Conservation (phyloP, 2,888 invertebrate species). For the Agrochola litura region DNA sequence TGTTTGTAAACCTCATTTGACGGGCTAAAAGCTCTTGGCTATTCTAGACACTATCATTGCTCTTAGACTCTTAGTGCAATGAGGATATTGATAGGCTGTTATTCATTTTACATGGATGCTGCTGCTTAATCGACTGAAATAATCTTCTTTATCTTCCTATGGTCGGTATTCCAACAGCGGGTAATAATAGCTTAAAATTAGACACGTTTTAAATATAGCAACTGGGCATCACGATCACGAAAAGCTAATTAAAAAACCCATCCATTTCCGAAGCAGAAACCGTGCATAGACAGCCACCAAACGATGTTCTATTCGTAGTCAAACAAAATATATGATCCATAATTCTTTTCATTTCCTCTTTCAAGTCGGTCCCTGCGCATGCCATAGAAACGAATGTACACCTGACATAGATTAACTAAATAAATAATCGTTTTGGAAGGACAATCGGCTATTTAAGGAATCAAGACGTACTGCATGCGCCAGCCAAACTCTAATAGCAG, state of each 20-base stretch:
- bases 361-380: slow-evolving; percentile 38
- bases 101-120: not conserved
- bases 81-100: slow-evolving; percentile 3
- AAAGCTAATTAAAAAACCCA: not conserved
- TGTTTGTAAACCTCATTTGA: slow-evolving; percentile 45
- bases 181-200: not conserved
- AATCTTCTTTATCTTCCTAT: not conserved
- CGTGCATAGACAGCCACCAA: not conserved
- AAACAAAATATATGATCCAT: not conserved
- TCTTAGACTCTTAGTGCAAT: slow-evolving; percentile 13
- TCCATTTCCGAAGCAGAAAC: not conserved
- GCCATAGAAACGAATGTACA: slow-evolving; percentile 38
- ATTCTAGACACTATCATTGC: slow-evolving; percentile 12
- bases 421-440: slow-evolving; percentile 71
- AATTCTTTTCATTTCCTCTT: slow-evolving; percentile 1
- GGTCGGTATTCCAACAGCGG: too few relatives aligned
- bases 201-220: not conserved
- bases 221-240: not conserved
- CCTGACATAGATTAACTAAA: slow-evolving; percentile 60
- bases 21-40: slow-evolving; percentile 35
- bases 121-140: slow-evolving; percentile 5
- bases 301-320: not conserved
- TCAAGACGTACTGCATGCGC: slow-evolving; percentile 61
- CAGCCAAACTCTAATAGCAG: slow-evolving; percentile 61
- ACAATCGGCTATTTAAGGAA: slow-evolving; percentile 72